A percentile compares a stretch with the other conserved stretches of the same genome.
Evolutionary conservation across 1,140 invertebrate species (phyloP).

Genomic region (Cyrtorhinus lividipennis): DNA sequence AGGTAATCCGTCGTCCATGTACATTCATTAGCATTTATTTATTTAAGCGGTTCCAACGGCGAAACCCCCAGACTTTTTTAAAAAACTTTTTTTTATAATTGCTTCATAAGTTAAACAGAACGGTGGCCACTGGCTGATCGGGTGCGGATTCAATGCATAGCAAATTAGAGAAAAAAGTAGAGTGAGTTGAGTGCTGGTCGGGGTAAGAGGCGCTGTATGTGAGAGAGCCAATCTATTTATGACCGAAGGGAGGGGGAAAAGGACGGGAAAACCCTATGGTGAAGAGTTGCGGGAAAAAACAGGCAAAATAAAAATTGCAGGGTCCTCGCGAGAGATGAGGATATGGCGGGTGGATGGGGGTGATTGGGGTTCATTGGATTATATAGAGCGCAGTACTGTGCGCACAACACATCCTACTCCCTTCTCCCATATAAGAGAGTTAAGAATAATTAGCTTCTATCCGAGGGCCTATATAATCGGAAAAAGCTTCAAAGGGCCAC

Average conservation of each 20-base stretch:
- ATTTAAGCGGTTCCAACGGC: constrained; percentile 12
- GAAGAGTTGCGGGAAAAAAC: not conserved
- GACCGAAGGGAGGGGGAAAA: not conserved
- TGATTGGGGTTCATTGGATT: not conserved
- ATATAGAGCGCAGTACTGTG: not conserved
- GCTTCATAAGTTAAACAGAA: constrained; percentile 20
- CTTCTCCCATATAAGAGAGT: not conserved
- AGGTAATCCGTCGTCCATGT: constrained; percentile 14
- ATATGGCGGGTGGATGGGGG: not conserved
- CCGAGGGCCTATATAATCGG: not conserved
- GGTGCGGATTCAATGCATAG: constrained; percentile 19
- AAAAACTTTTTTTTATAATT: constrained; percentile 19
- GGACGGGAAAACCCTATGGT: not conserved
- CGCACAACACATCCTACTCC: not conserved
- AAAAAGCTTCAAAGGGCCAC: not conserved
- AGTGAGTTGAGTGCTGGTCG: not conserved
- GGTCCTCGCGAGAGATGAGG: not conserved
- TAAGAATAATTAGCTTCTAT: not conserved
- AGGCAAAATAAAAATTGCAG: not conserved
- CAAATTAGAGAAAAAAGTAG: constrained; percentile 17
- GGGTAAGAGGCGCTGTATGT: not conserved
- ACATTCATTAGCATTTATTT: constrained; percentile 20
- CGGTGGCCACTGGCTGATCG: constrained; percentile 7
- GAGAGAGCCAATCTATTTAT: not conserved
- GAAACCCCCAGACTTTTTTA: constrained; percentile 7